These are phyloP conservation scores for Natator depressus DNA, from an alignment of 2,113 vertebrate genomes.

Conservation along the genomic window DNA sequence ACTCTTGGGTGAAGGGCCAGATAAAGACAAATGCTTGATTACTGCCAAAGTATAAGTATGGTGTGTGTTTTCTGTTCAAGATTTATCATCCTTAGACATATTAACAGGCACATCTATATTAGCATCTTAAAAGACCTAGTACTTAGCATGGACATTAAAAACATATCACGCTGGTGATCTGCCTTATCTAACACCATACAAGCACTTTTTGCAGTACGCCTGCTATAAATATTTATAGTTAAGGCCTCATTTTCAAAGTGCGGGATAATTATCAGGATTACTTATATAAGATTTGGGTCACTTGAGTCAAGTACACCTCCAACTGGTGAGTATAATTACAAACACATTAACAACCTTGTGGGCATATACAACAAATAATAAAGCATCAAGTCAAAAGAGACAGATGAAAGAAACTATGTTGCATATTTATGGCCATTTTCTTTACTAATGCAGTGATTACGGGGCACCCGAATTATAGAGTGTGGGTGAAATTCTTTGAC, in stretches of 20 bases:
- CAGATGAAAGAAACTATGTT: conserved; percentile 15
- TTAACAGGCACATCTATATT: neutral
- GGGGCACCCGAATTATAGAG: neutral
- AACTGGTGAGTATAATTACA: conserved; percentile 52
- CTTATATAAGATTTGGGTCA: conserved; percentile 59
- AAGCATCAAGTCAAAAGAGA: conserved; percentile 21
- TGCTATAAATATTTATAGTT: conserved; percentile 70
- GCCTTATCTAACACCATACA: conserved; percentile 8
- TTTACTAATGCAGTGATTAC: conserved; percentile 19
- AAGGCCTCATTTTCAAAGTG: conserved; percentile 50
- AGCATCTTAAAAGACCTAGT: neutral
- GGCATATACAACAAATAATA: conserved; percentile 24
- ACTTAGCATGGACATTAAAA: conserved; percentile 5
- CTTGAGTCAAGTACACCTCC: conserved; percentile 67
- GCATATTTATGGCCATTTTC: neutral
- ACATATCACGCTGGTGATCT: neutral
- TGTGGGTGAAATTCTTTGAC: conserved; percentile 10
- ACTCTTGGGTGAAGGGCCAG: neutral
- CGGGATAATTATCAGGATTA: conserved; percentile 68
- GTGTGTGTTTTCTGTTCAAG: neutral
- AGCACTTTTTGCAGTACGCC: conserved; percentile 14
- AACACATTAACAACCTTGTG: conserved; percentile 38
- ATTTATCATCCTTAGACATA: neutral
- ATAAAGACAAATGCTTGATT: conserved; percentile 13
- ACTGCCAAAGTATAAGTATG: neutral